Evolutionary conservation across 2,888 invertebrate genomes (phyloP), one percentile per base, ranked within the genome.

Genomic region (Lycophotia porphyrea): DNA sequence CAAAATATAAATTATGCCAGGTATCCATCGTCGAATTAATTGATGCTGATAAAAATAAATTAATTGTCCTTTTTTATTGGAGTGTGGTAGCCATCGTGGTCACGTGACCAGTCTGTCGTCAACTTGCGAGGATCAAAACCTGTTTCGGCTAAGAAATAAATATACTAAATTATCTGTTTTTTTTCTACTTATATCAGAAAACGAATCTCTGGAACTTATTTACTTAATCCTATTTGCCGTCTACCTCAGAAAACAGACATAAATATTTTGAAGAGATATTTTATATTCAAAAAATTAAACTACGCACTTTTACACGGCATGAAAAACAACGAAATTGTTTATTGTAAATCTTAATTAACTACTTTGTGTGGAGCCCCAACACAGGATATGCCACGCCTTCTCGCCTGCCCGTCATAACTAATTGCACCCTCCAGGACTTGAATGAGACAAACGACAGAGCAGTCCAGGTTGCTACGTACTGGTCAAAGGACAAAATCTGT

Each of bases 1-100:
- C 78, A 77, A 81, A 79, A 78, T 79, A 80, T 74, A 81, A 75
- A 84, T 78, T 78, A 76, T 74, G 55, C 74, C 76, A 71, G 5
- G 24, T 72, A 70, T 60, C 71, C 70, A 77, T 66, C 44, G 69
- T 27, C 68, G 39, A 74, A 76, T 82, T 81, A 82, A 84, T 79
- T 55, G 67, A 21, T 60, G 31, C 31, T 71, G 66, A 74, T 81
- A 79, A 74, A 74, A 84, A 81, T 82, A 76, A 61, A 63, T 69
- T 31, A 47, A 70, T 66, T 36, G 55, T 65, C 27, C 52, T 71
- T 74, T 71, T 74, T 69, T 58, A 44, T 49, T 44, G 66, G n/a
- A 31, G 11, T 21, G 21, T 66, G 49, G 70, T 24, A 34, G 74
- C 42, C n/a, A 58, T 49, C 7, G n/a, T n/a, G 34, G 15, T 66